Evolutionary conservation across 1,140 invertebrate genomes (phyloP).

Genomic region (Ceratina japonica): DNA sequence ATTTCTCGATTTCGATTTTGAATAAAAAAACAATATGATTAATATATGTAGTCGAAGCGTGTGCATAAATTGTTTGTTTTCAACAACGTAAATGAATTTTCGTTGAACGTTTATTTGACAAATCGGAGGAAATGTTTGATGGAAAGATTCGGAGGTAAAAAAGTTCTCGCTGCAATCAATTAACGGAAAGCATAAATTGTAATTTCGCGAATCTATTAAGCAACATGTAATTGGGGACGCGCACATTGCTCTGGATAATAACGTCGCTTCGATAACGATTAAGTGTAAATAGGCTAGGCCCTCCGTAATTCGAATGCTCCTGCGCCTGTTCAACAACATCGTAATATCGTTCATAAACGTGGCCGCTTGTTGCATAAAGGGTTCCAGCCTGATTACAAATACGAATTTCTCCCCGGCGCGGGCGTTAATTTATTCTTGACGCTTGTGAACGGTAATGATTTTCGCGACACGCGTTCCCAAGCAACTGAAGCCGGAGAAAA

Average conservation of each 20-base stretch:
- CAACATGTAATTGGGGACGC: background rate
- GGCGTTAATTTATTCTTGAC: background rate
- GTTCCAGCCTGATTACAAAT: background rate
- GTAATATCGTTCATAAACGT: background rate
- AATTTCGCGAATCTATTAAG: no score
- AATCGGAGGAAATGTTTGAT: no score
- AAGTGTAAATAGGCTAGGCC: background rate
- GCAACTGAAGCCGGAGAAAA: background rate
- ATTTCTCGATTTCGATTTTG: no score
- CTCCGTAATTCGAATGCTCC: background rate
- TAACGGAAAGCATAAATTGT: no score
- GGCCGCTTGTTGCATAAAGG: background rate
- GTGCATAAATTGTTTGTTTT: no score
- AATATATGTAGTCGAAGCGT: no score
- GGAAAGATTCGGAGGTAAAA: no score
- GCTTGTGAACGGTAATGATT: background rate
- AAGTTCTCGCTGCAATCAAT: no score
- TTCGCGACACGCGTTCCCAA: background rate
- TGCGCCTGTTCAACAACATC: background rate
- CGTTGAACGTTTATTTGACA: no score
- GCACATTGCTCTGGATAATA: background rate
- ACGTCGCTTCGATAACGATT: background rate
- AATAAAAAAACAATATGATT: no score
- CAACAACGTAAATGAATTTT: no score
- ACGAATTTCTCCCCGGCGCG: background rate